phyloP scores from a whole-genome alignment of 2,797 vertebrate species.

The Sebastes itinus region DNA sequence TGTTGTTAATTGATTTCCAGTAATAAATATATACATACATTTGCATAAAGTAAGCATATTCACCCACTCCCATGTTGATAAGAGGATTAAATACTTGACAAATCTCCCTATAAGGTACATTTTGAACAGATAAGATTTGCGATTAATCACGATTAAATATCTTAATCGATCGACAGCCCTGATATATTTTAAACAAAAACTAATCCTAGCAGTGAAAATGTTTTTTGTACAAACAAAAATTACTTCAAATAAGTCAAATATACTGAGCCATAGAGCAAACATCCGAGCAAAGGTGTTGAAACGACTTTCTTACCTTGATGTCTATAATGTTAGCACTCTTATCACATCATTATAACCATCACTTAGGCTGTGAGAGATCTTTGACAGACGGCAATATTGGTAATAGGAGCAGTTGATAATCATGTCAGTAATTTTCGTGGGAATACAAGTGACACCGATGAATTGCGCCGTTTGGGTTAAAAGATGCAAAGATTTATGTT shows the following conservation, averaged over 20 bases:
- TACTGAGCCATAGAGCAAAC: not conserved
- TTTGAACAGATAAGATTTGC: too few relatives aligned
- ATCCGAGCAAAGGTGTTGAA: not conserved
- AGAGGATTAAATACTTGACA: too few relatives aligned
- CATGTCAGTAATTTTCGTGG: not conserved
- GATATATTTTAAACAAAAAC: too few relatives aligned
- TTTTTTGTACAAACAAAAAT: not conserved
- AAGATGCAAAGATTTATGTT: slow-evolving; percentile 38
- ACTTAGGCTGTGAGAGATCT: not conserved
- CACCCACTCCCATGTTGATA: too few relatives aligned
- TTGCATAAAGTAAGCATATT: too few relatives aligned
- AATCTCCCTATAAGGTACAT: too few relatives aligned
- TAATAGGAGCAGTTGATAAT: slow-evolving; percentile 23
- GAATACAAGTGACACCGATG: slow-evolving; percentile 2
- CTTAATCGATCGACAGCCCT: too few relatives aligned
- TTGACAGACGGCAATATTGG: not conserved
- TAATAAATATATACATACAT: too few relatives aligned
- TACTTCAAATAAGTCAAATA: not conserved
- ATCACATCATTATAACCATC: not conserved
- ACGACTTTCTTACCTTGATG: not conserved
- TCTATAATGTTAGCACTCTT: not conserved
- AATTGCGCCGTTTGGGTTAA: not conserved
- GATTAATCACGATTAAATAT: accelerated
- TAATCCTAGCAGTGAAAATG: not conserved
- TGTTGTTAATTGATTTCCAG: too few relatives aligned